These are phyloP conservation scores for Anas capensis DNA, from an alignment of 2,797 vertebrate species.

Conservation along the genomic window DNA sequence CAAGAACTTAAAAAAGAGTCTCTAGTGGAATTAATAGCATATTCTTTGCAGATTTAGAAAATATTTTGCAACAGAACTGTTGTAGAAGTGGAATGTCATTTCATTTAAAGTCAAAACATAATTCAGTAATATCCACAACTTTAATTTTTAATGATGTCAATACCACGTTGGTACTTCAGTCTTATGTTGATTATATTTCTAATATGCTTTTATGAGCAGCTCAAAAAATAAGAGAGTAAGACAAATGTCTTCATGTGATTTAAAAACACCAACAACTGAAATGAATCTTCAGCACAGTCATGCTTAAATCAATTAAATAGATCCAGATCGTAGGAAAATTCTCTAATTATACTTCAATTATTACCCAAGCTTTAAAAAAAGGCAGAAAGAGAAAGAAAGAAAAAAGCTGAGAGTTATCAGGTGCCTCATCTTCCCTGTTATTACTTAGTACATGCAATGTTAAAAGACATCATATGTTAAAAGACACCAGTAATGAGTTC, in stretches of 20 bases:
- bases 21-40: not conserved
- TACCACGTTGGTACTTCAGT: not conserved
- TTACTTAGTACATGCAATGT: conserved; percentile 14
- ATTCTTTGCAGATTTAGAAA: not conserved
- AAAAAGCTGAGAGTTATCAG: conserved; percentile 32
- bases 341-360: conserved; percentile 55
- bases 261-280: conserved; percentile 12
- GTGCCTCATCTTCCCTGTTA: conserved; percentile 34
- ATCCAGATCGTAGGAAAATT: conserved; percentile 42
- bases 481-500: conserved; percentile 59
- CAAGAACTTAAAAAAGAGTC: not conserved
- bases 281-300: conserved; percentile 7
- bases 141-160: conserved; percentile 29
- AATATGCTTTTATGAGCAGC: not conserved
- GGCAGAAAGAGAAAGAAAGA: not conserved
- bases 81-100: not conserved
- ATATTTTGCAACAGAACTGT: not conserved
- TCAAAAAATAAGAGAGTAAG: conserved; percentile 12
- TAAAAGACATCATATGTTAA: conserved; percentile 25
- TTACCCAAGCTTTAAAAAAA: conserved; percentile 19
- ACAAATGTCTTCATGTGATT: not conserved
- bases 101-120: not conserved
- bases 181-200: conserved; percentile 21
- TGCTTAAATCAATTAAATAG: conserved; percentile 62
- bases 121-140: not conserved